Evolutionary conservation across 2,888 invertebrate genomes (phyloP), one percentile per base, ranked within the genome.

Genomic region (Alentia gelatinosa): DNA sequence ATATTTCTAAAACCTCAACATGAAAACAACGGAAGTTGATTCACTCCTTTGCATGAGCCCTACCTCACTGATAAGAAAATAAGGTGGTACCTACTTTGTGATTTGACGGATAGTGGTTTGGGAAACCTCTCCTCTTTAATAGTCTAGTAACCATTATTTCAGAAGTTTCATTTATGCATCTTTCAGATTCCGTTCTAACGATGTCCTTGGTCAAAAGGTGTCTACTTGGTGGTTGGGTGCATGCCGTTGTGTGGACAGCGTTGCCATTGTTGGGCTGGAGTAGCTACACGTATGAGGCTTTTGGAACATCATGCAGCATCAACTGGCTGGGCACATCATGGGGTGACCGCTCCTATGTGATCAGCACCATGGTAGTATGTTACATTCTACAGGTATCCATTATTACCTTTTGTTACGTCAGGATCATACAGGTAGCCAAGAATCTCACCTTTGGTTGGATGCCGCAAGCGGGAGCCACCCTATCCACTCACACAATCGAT

Each of bases 241-340:
- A 90, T 63, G 74, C 40, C 1, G 19, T 40, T 0, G 9, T 74
- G 3, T 89, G 50, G 47, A 56, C 93, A 0, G 90, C 89, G 5
- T 88, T 92, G 0, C 94, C 94, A 0, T 86, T 94, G n/a, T 7
- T 93, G 0, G 94, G 94, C 9, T 94, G 94, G 94, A 92, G 91
- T 89, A 23, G 47, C 42, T 93, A 93, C 90, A 92, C 91, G 39
- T 91, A 90, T 33, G 93, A 93, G 40, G 92, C 93, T 0, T 93
- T 93, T 86, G 92, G 93, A 23, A 93, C 93, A 12, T 92, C 93
- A 40, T 93, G 93, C 90, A 92, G 91, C 35, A 91, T 93, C n/a
- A 92, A 93, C 91, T 93, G 93, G 93, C 7, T 63, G 23, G 63
- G 63, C 1, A 75, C 75, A 63, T 86, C 42, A 15, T 50, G 56